These are phyloP conservation scores for Zootoca vivipara DNA, from an alignment of 2,113 vertebrate genomes.

Conservation along the genomic window DNA sequence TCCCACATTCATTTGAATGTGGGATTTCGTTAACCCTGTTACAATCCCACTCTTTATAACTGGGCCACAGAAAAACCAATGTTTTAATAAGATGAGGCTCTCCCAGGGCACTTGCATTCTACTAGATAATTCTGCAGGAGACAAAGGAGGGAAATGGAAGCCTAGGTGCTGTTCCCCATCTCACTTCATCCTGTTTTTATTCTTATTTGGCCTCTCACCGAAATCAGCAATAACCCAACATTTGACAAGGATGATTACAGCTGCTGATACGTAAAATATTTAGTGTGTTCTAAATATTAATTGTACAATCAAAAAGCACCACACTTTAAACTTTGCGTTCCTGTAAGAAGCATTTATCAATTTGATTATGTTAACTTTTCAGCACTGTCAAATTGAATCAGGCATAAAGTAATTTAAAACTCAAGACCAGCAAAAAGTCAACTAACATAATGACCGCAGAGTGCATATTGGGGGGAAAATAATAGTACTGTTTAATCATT, in stretches of 20 bases:
- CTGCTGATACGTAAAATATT: neutral
- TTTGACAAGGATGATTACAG: no score
- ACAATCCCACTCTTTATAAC: neutral
- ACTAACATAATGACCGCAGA: slow-evolving; percentile 37
- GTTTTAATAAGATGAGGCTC: neutral
- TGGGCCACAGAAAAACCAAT: no score
- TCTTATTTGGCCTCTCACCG: neutral
- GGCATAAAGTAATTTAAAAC: slow-evolving; percentile 37
- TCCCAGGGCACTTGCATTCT: neutral
- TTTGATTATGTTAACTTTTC: slow-evolving; percentile 25
- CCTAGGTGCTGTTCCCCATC: neutral
- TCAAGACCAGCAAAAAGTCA: slow-evolving; percentile 52
- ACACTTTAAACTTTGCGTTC: neutral
- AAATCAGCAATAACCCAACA: neutral
- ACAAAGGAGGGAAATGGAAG: neutral
- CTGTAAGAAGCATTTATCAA: neutral
- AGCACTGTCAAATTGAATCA: neutral
- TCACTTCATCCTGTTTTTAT: neutral
- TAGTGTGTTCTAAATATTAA: neutral
- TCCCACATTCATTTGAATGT: neutral
- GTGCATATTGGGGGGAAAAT: slow-evolving; percentile 62
- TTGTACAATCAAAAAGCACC: neutral
- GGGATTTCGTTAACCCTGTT: neutral
- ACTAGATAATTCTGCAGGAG: neutral
- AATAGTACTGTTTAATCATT: slow-evolving; percentile 37